phyloP scores from a whole-genome alignment of 1,140 invertebrate species.

The Drosophila leontia region DNA sequence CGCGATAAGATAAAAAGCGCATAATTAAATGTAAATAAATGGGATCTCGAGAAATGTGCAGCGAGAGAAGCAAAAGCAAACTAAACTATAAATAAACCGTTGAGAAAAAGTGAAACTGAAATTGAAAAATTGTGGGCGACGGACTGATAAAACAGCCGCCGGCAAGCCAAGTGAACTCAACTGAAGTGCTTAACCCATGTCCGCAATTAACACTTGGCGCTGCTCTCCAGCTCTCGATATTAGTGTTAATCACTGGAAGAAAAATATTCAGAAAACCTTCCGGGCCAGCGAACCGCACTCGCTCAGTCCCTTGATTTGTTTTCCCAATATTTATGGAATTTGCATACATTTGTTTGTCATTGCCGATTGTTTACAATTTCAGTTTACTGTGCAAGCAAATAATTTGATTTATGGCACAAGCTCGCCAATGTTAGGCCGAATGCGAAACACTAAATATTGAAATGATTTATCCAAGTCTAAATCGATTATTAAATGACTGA shows the following conservation, averaged over 20 bases:
- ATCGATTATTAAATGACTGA: slow-evolving; percentile 6
- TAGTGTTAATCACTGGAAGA: slow-evolving; percentile 25
- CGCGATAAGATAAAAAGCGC: slow-evolving; percentile 62
- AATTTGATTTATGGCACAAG: slow-evolving; percentile 39
- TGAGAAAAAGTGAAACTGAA: slow-evolving; percentile 35
- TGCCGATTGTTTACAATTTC: slow-evolving; percentile 38
- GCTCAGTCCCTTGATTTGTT: slow-evolving; percentile 20
- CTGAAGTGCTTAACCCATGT: slow-evolving; percentile 38
- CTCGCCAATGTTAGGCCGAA: slow-evolving; percentile 4
- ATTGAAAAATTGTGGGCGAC: slow-evolving; percentile 25
- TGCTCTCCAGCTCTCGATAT: slow-evolving; percentile 14
- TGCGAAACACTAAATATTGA: slow-evolving; percentile 11
- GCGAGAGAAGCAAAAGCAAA: slow-evolving; percentile 11
- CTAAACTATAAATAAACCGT: slow-evolving; percentile 33
- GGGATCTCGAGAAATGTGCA: slow-evolving; percentile 47
- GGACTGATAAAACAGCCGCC: slow-evolving; percentile 13
- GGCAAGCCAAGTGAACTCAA: slow-evolving; percentile 18
- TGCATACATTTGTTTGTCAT: slow-evolving; percentile 38
- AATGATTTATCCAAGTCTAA: slow-evolving; percentile 20
- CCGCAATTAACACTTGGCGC: slow-evolving; percentile 44
- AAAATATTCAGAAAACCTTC: not conserved
- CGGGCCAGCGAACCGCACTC: slow-evolving; percentile 5
- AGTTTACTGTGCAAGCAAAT: slow-evolving; percentile 35
- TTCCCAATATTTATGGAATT: slow-evolving; percentile 37
- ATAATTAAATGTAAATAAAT: slow-evolving; percentile 57